Evolutionary conservation across 2,888 invertebrate genomes (phyloP).

Genomic region (Crepidodera aurea): DNA sequence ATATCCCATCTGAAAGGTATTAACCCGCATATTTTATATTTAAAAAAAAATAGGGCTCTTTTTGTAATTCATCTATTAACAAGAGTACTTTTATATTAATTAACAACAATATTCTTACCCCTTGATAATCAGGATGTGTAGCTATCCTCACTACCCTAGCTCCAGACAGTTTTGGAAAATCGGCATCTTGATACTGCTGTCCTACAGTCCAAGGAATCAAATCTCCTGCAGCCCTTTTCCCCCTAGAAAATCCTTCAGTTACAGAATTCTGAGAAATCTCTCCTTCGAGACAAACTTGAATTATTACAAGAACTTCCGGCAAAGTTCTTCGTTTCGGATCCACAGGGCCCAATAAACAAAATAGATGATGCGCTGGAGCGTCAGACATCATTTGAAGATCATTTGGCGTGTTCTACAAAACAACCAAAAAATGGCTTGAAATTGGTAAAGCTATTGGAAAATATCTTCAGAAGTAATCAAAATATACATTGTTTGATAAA

Average conservation of each 20-base stretch:
- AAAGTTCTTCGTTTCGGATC: slow-evolving; percentile 73
- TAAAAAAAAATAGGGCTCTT: too few species aligned
- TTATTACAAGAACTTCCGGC: slow-evolving; percentile 93
- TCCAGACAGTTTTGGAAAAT: slow-evolving; percentile 90
- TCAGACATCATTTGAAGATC: slow-evolving; percentile 98
- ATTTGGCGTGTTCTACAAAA: slow-evolving; percentile 89
- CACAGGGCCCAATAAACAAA: slow-evolving; percentile 91
- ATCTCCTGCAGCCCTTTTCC: slow-evolving; percentile 93
- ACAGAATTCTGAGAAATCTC: slow-evolving; percentile 77
- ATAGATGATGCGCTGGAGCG: slow-evolving; percentile 97
- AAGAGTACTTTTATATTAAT: not conserved
- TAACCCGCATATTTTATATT: too few species aligned
- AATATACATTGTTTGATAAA: too few species aligned
- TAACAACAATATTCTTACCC: slow-evolving; percentile 64
- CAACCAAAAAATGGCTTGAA: too few species aligned
- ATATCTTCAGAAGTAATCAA: too few species aligned
- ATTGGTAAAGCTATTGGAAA: too few species aligned
- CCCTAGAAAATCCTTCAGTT: slow-evolving; percentile 80
- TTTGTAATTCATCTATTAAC: too few species aligned
- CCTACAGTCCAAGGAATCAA: slow-evolving; percentile 98
- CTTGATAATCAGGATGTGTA: slow-evolving; percentile 96
- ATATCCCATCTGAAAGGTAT: slow-evolving; percentile 86
- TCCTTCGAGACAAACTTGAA: slow-evolving; percentile 82
- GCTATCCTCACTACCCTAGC: slow-evolving; percentile 95
- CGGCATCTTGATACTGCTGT: slow-evolving; percentile 93